Conservation (phyloP, 2,113 vertebrate genomes). For the Megaceryle torquata region DNA sequence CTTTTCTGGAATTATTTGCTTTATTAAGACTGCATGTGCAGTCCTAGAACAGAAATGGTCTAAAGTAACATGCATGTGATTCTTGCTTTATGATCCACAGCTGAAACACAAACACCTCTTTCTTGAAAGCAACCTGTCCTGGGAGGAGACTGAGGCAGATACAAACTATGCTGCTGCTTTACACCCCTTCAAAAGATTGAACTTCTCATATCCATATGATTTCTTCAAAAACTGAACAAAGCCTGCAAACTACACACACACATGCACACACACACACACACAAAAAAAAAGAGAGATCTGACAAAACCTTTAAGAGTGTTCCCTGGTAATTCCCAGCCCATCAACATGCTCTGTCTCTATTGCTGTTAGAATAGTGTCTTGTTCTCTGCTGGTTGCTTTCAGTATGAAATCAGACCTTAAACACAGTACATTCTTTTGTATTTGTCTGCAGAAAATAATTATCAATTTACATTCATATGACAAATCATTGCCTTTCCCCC, state of each 20-base stretch:
- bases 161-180: background rate
- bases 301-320: background rate
- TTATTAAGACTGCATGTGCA: background rate
- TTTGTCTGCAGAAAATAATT: background rate
- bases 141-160: background rate
- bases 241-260: background rate
- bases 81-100: background rate
- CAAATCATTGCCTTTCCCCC: background rate
- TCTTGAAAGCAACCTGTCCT: background rate
- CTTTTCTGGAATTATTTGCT: background rate
- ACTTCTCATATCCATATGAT: background rate
- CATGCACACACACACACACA: background rate
- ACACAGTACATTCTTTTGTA: background rate
- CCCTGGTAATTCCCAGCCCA: background rate
- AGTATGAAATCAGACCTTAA: background rate
- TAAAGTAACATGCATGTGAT: background rate
- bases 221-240: background rate
- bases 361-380: background rate
- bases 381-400: background rate
- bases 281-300: background rate
- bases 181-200: background rate
- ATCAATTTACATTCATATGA: background rate
- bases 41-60: background rate
- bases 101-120: background rate
- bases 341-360: background rate